Conservation (phyloP, 2,113 vertebrate genomes). For the Oplegnathus fasciatus region DNA sequence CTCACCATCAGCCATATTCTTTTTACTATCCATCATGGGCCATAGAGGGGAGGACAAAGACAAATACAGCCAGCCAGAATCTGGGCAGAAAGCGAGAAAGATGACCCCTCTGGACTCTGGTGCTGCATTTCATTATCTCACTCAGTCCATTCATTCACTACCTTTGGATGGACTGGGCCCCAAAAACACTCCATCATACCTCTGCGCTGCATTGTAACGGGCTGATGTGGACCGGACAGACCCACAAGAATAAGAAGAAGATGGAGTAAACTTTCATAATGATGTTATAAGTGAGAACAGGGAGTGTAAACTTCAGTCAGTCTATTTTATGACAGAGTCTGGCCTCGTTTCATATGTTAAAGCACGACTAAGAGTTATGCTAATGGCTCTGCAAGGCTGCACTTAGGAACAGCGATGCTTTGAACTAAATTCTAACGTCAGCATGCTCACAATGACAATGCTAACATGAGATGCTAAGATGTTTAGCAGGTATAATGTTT, state of each 20-base stretch:
- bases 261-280: conserved; percentile 47
- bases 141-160: conserved; percentile 68
- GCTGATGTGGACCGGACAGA: conserved; percentile 12
- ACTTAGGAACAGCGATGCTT: background rate
- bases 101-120: conserved; percentile 69
- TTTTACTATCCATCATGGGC: conserved; percentile 78
- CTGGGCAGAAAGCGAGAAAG: conserved; percentile 72
- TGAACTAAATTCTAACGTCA: background rate
- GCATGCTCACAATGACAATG: too few species aligned
- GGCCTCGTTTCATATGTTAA: conserved; percentile 7
- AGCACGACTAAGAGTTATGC: background rate
- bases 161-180: conserved; percentile 41
- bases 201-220: conserved; percentile 6
- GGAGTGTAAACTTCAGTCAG: background rate
- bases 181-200: conserved; percentile 65
- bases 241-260: conserved; percentile 3
- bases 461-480: background rate
- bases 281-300: conserved; percentile 33
- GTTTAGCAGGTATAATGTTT: background rate
- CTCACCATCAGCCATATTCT: conserved; percentile 74
- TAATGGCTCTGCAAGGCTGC: background rate
- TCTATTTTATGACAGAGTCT: background rate
- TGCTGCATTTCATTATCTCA: conserved; percentile 77
- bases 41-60: conserved; percentile 81
- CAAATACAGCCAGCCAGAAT: conserved; percentile 70